Conservation (phyloP, 2,888 invertebrate genomes). For the Drosophila infuscata region DNA sequence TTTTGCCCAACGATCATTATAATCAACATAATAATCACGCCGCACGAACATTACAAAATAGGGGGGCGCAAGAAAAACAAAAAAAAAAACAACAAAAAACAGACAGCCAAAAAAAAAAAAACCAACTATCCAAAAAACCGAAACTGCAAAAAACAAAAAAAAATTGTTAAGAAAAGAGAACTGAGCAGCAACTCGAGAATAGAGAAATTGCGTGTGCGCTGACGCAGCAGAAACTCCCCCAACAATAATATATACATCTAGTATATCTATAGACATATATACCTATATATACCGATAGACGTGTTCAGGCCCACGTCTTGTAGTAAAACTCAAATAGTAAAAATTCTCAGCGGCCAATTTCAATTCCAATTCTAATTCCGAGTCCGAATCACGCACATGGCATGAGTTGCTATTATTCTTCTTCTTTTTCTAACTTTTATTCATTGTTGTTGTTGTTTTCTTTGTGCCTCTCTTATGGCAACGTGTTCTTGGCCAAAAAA, state of each 20-base stretch:
- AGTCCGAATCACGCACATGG: conserved; percentile 55
- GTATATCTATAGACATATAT: conserved; percentile 5
- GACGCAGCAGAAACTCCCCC: conserved; percentile 72
- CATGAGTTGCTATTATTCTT: conserved; percentile 38
- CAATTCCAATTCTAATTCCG: conserved; percentile 16
- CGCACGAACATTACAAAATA: conserved; percentile 42
- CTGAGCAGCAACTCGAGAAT: conserved; percentile 17
- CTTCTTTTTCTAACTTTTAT: not conserved
- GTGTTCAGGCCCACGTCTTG: conserved; percentile 10
- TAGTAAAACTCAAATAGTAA: conserved; percentile 56
- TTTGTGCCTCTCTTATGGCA: conserved; percentile 37
- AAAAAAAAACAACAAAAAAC: not conserved
- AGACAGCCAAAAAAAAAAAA: not conserved
- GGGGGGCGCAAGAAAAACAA: conserved; percentile 4
- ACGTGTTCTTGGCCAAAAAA: conserved; percentile 66
- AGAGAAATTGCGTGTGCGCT: conserved; percentile 68
- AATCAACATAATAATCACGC: conserved; percentile 62
- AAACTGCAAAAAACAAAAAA: conserved; percentile 6
- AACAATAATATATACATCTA: conserved; percentile 8
- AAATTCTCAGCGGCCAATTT: conserved; percentile 42
- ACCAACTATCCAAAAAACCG: not conserved
- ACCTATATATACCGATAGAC: not conserved
- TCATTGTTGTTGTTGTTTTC: not conserved
- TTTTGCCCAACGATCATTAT: conserved; percentile 50
- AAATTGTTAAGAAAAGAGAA: conserved; percentile 3